Conservation (phyloP, 2,888 invertebrate species). For the Apocheima hispidaria region DNA sequence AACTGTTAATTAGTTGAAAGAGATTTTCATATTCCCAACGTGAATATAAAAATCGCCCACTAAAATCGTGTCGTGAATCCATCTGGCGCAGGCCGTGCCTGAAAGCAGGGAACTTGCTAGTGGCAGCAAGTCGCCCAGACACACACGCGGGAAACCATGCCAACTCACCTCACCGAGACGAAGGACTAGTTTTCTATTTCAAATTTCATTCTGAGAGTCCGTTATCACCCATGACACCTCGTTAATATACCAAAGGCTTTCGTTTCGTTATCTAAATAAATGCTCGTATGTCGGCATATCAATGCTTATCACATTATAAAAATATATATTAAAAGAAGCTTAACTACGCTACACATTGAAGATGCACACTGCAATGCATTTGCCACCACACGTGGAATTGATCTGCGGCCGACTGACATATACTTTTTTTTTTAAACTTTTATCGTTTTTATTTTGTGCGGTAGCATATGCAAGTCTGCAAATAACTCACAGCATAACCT, state of each 20-base stretch:
- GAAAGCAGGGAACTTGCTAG: constrained; percentile 80
- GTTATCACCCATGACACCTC: constrained; percentile 76
- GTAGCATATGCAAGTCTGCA: constrained; percentile 82
- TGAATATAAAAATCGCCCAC: constrained; percentile 83
- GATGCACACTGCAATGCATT: constrained; percentile 81
- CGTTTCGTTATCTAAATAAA: constrained; percentile 81
- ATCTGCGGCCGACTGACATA: constrained; percentile 69
- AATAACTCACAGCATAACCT: constrained; percentile 77
- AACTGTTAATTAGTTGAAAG: constrained; percentile 76
- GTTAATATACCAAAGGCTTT: constrained; percentile 61
- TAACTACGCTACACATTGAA: constrained; percentile 83
- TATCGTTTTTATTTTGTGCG: constrained; percentile 83
- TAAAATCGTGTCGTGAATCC: constrained; percentile 70
- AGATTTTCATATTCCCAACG: constrained; percentile 77
- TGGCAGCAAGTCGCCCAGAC: constrained; percentile 83
- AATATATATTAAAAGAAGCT: constrained; percentile 85
- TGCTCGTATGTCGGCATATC: constrained; percentile 84
- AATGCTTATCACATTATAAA: constrained; percentile 86
- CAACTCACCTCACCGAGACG: constrained; percentile 40
- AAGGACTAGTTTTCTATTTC: constrained; percentile 26
- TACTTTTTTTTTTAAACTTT: constrained; percentile 62
- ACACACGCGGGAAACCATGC: constrained; percentile 62
- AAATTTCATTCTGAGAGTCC: constrained; percentile 31
- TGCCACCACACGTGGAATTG: constrained; percentile 81
- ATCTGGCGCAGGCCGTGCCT: constrained; percentile 75